phyloP scores from a whole-genome alignment of 2,113 vertebrate genomes.

The Lepus europaeus region DNA sequence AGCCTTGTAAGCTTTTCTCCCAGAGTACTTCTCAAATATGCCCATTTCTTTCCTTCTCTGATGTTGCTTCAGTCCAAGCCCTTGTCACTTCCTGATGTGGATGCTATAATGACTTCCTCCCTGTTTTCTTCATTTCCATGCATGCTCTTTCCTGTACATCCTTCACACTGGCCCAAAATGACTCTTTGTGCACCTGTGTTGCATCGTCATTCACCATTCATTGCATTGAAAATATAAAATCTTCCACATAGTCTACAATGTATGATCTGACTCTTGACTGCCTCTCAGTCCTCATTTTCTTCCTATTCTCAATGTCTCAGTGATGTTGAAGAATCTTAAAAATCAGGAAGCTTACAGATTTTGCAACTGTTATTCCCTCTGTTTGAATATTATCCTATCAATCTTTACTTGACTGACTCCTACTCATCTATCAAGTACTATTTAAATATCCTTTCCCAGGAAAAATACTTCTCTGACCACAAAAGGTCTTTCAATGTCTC shows the following conservation, averaged over 20 bases:
- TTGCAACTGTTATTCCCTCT: neutral
- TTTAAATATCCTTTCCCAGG: neutral
- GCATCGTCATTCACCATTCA: neutral
- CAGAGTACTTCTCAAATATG: neutral
- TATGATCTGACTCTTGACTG: neutral
- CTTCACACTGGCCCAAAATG: neutral
- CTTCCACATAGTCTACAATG: neutral
- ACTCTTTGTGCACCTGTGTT: neutral
- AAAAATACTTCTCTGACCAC: neutral
- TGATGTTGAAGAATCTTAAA: neutral
- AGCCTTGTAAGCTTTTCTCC: neutral
- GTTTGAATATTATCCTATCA: neutral
- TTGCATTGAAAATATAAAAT: constrained; percentile 5
- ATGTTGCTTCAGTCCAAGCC: neutral
- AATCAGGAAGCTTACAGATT: neutral
- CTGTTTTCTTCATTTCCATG: neutral
- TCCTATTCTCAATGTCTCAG: neutral
- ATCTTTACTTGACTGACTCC: neutral
- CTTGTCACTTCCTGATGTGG: neutral
- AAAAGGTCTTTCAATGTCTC: neutral
- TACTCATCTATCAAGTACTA: neutral
- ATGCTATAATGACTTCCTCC: neutral
- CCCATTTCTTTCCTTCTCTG: neutral
- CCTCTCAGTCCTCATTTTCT: neutral
- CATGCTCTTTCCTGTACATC: neutral